phyloP scores from a whole-genome alignment of 2,888 invertebrate genomes.

The Hedychridium roseum region DNA sequence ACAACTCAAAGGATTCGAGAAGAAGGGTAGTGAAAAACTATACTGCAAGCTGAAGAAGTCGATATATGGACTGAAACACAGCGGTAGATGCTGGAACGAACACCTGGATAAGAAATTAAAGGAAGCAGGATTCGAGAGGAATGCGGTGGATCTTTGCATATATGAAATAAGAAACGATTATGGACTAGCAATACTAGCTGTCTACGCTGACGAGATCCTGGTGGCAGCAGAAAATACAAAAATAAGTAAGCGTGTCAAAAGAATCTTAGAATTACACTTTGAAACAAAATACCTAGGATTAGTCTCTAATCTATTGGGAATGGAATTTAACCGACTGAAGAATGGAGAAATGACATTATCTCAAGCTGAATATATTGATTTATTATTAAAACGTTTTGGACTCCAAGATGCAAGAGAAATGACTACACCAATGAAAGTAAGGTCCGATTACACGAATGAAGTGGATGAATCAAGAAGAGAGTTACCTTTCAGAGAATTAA shows the following conservation, averaged over 20 bases:
- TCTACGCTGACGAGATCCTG: conserved; percentile 30
- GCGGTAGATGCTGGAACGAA: conserved; percentile 26
- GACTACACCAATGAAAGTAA: no score
- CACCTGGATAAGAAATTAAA: conserved; percentile 13
- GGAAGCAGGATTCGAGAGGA: conserved; percentile 11
- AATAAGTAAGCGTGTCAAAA: conserved; percentile 10
- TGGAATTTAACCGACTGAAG: no score
- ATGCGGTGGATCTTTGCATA: conserved; percentile 25
- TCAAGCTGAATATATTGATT: not conserved
- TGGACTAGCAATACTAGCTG: conserved; percentile 12
- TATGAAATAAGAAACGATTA: conserved; percentile 14
- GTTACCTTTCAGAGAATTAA: no score
- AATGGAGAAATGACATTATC: no score
- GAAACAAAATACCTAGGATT: no score
- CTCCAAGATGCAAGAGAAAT: no score
- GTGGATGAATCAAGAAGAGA: no score
- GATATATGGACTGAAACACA: conserved; percentile 29
- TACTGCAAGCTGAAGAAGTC: conserved; percentile 24
- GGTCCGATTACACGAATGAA: no score
- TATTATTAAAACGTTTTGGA: not conserved
- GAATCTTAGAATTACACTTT: no score
- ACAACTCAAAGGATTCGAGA: conserved; percentile 25
- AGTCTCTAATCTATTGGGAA: no score
- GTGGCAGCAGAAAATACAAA: conserved; percentile 16
- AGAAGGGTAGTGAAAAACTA: conserved; percentile 10